Evolutionary conservation across 1,140 invertebrate species (phyloP), one percentile per base, ranked within the genome.

Genomic region (Hermatobates lingyangjiaoensis): DNA sequence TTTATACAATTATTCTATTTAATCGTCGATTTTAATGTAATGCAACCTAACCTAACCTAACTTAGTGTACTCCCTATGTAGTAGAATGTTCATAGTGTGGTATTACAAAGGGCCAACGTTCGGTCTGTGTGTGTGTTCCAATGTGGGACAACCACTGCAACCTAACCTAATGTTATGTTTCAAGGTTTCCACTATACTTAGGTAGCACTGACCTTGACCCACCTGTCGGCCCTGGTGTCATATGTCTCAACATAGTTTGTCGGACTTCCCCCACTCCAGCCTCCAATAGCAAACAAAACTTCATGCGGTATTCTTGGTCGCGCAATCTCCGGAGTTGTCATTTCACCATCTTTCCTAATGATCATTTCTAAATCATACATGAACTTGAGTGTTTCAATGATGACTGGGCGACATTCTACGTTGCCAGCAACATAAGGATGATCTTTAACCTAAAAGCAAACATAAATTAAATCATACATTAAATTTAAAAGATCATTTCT

Each of bases 161-260:
- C n/a, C n/a, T n/a, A n/a, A n/a, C n/a, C n/a, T n/a, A n/a, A n/a
- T n/a, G n/a, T n/a, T n/a, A n/a, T n/a, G n/a, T n/a, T n/a, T n/a
- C n/a, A n/a, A n/a, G n/a, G n/a, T n/a, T n/a, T n/a, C n/a, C n/a
- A n/a, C n/a, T n/a, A n/a, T n/a, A n/a, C 21, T 18, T 1, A 24
- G 54, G 54, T n/a, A n/a, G n/a, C n/a, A n/a, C n/a, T 57, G 38
- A 79, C 74, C 61, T 71, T 70, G 18, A 79, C 71, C 82, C 83
- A 87, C 42, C 78, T 68, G 64, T 86, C 81, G 1, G 82, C 80
- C 53, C 80, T 63, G 0, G 79, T 80, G 59, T 87, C 83, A 62
- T 85, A 87, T 0, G 79, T 79, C 61, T 87, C 83, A 4, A 87
- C 77, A 53, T 73, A 74, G 61, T 76, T 77, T 0, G 81, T 84